Evolutionary conservation across 2,113 vertebrate species (phyloP), one percentile per base, ranked within the genome.

Genomic region (Marmota flaviventris): DNA sequence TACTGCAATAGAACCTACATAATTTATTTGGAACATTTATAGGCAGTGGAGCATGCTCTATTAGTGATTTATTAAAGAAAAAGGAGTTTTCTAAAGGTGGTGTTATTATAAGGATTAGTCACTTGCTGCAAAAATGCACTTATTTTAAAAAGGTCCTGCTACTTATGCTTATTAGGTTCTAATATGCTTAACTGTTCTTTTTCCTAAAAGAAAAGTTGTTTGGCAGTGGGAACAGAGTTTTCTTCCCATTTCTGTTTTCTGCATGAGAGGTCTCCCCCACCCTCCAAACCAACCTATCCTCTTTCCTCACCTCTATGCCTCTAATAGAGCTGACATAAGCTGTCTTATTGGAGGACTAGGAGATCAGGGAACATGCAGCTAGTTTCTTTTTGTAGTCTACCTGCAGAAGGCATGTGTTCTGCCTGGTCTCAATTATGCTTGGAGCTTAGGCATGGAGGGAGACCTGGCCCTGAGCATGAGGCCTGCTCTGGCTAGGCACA

Each of bases 111-210:
- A 87, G 22, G 39, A 82, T 5, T 75, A 69, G 39, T 5, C 7
- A 29, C 13, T 77, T 92, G 34, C 8, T 89, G 34, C 18, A 70
- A 83, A 89, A 58, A 12, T 12, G 5, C 3, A 81, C 7, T 32
- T 37, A 82, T 76, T 69, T 5, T 27, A 42, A 76, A 42, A 76
- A 95, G 81, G 20, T 3, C 20, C 24, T 65, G 22, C 48, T 93
- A 56, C 2, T 89, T 94, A 53, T 12, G 34, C 45, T 88, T 82
- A 37, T 53, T 91, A 95, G 37, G 1, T 87, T 86, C 20, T 25
- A 76, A 32, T 70, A 77, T 56, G 29, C 67, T 94, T 89, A 69
- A 32, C 73, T 24, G 73, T 94, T 95, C 79, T 24, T 78, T 94
- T 96, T 86, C 53, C 89, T 70, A 7, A 67, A 84, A 78, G 37